Conservation (phyloP, 2,797 vertebrate genomes). For the Trachurus trachurus region DNA sequence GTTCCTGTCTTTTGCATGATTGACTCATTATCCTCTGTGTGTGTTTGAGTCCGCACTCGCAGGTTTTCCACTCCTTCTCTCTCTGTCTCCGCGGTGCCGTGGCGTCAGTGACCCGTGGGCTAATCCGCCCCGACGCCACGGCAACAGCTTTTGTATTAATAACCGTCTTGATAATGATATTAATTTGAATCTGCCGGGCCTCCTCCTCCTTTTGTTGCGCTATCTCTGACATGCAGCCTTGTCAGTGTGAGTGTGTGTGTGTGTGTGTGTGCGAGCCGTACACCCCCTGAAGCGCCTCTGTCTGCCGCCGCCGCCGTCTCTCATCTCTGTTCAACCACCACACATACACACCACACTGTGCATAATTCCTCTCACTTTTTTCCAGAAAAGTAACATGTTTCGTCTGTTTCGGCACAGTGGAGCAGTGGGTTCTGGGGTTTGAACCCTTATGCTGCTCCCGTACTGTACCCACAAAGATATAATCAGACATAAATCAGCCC, state of each 20-base stretch:
- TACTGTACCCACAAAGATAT: no score
- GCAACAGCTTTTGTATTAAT: constrained; percentile 75
- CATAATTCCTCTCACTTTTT: constrained; percentile 38
- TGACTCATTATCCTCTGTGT: constrained; percentile 26
- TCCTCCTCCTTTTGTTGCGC: constrained; percentile 72
- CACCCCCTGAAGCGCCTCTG: constrained; percentile 48
- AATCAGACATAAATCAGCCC: no score
- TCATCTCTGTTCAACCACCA: constrained; percentile 37
- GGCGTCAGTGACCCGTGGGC: constrained; percentile 69
- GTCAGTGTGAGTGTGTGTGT: constrained; percentile 17
- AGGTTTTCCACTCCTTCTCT: not conserved
- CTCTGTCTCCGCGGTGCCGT: constrained; percentile 13
- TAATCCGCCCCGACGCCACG: constrained; percentile 54
- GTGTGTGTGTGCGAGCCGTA: constrained; percentile 44
- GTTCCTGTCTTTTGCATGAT: constrained; percentile 26
- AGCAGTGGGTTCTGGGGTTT: no score
- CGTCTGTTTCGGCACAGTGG: not conserved
- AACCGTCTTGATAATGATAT: constrained; percentile 82
- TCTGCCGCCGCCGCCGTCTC: constrained; percentile 32
- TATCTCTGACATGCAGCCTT: constrained; percentile 81
- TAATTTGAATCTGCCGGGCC: constrained; percentile 77
- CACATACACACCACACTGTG: not conserved
- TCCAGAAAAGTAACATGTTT: constrained; percentile 39
- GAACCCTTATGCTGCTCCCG: no score
- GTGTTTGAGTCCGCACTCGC: not conserved